A percentile compares a stretch with the other conserved stretches of the same genome.
Conservation (phyloP, 2,113 vertebrate species). For the Epinephelus cyanopodus region DNA sequence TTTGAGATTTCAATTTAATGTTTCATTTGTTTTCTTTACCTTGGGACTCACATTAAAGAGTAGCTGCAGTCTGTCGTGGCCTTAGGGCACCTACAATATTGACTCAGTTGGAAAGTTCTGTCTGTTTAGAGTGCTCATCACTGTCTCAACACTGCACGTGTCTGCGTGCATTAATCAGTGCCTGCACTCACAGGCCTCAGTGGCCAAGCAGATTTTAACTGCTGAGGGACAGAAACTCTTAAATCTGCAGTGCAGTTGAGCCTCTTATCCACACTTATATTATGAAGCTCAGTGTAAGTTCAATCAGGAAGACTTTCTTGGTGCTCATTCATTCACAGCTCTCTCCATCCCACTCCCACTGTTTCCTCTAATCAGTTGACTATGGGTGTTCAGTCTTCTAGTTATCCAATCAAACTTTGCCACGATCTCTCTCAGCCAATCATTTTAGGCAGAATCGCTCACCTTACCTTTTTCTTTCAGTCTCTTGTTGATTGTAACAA, state of each 20-base stretch:
- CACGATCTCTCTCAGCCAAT: too few species aligned
- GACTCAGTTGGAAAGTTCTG: neutral
- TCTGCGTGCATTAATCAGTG: slow-evolving; percentile 10
- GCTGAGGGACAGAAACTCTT: slow-evolving; percentile 2
- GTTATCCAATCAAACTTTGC: too few species aligned
- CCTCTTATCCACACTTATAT: neutral
- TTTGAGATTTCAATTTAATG: neutral
- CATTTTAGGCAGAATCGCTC: too few species aligned
- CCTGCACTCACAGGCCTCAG: neutral
- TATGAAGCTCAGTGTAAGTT: too few species aligned
- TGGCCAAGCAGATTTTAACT: slow-evolving; percentile 18
- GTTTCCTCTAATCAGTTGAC: too few species aligned
- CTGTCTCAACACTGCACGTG: slow-evolving; percentile 2
- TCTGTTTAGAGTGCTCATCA: slow-evolving; percentile 5
- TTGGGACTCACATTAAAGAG: slow-evolving; percentile 16
- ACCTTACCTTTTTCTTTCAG: too few species aligned
- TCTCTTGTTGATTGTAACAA: too few species aligned
- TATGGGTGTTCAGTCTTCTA: too few species aligned
- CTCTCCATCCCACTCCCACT: too few species aligned
- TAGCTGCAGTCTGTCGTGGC: neutral
- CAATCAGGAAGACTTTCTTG: too few species aligned
- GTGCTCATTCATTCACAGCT: too few species aligned
- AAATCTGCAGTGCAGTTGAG: neutral
- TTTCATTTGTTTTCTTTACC: slow-evolving; percentile 23
- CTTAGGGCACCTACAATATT: neutral